phyloP scores from a whole-genome alignment of 1,140 invertebrate species.

The Bombus ignitus region DNA sequence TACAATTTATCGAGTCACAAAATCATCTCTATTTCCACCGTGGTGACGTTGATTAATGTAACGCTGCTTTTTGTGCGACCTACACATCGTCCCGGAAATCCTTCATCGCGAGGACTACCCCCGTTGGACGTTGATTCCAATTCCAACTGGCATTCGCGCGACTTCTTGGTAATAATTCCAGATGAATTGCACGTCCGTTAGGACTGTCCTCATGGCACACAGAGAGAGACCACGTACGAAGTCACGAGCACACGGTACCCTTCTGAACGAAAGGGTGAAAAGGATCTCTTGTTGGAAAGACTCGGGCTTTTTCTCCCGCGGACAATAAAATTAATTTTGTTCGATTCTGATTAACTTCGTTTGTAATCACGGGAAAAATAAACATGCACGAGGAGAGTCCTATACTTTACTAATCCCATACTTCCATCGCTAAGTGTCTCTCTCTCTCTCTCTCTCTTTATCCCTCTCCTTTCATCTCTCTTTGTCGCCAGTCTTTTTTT shows the following conservation, averaged over 20 bases:
- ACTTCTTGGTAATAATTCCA: conserved; percentile 44
- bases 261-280: not conserved
- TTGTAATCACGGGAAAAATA: conserved; percentile 77
- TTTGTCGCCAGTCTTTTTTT: not conserved
- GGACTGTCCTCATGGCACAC: not conserved
- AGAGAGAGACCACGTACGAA: not conserved
- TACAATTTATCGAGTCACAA: not conserved
- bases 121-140: conserved; percentile 27
- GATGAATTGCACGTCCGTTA: conserved; percentile 35
- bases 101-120: not conserved
- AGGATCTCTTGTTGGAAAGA: conserved; percentile 15
- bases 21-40: not conserved
- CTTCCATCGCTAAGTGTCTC: not conserved
- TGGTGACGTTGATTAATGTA: not conserved
- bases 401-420: conserved; percentile 54
- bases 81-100: not conserved
- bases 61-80: not conserved
- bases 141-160: conserved; percentile 16
- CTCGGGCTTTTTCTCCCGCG: conserved; percentile 37
- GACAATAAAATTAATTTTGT: conserved; percentile 80
- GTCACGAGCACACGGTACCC: not conserved
- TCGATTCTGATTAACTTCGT: conserved; percentile 80
- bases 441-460: conserved; percentile 7
- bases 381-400: conserved; percentile 65
- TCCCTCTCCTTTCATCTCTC: not conserved